Base-by-base conservation (phyloP, 2,888 invertebrate genomes). In the Emmelina monodactyla region DNA sequence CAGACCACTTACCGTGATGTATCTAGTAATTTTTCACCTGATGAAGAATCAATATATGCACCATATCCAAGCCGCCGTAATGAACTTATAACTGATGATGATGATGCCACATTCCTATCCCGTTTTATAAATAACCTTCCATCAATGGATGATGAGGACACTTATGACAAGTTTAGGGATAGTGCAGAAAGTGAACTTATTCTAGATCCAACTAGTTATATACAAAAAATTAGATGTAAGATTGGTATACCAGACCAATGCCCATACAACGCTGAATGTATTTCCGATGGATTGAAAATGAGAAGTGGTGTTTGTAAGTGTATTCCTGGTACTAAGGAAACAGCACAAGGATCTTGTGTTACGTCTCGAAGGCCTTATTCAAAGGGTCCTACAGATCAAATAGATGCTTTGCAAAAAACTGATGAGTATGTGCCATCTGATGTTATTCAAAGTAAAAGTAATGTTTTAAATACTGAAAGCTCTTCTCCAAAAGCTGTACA, bases 231-330 rank as follows among this genome's bases (percentile, higher is more conserved):
- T 9, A 63, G 82, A 2, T 91, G 90, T 64, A 83, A 85, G 58
- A 70, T 85, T 14, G 87, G 83, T 9, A 54, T 65, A n/a, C 55
- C 62, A 1, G 79, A 62, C 32, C 72, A 82, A 33, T 92, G 92
- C 51, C 83, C 83, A 1, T 69, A 73, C 14, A 88, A 90, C 58
- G 88, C 92, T 57, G 83, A 87, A 47, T 93, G 93, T 57, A 66
- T 87, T 33, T 73, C 73, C 0, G 32, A 78, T 7, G 65, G 68
- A 1, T 39, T 67, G 0, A 85, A 87, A 54, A 71, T 83, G 2
- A 69, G 85, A 28, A 83, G 83, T 46, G 91, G 92, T 0, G 66
- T 88, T 22, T 94, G 93, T 50, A 83, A 84, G 51, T 93, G 93
- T 64, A 69, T 84, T 14, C 69, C 79, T 1, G 88, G 88, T 1